Evolutionary conservation across 2,888 invertebrate species (phyloP).

Genomic region (Sialis fuliginosa): DNA sequence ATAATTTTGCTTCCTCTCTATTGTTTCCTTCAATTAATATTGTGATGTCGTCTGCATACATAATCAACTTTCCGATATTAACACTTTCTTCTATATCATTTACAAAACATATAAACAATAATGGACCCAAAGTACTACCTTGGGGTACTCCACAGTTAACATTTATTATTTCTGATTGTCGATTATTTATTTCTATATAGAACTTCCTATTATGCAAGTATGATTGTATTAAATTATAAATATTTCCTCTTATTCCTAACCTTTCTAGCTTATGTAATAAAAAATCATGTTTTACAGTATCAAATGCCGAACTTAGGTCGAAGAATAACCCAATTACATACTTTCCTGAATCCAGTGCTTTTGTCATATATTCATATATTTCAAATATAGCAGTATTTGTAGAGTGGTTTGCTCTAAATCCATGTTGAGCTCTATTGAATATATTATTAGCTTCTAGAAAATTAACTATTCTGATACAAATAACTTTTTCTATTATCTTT

Average conservation of each 20-base stretch:
- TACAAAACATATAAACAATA: neutral
- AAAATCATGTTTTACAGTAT: neutral
- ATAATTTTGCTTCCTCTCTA: neutral
- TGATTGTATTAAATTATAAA: neutral
- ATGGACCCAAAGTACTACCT: neutral
- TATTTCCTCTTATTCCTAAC: neutral
- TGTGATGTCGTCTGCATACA: too few species aligned
- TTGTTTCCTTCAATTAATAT: neutral
- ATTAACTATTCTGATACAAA: neutral
- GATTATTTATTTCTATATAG: neutral
- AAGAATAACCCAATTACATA: neutral
- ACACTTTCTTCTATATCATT: neutral
- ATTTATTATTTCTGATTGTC: neutral
- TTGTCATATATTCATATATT: neutral
- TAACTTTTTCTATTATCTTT: neutral
- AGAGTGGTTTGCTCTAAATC: neutral
- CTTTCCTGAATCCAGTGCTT: neutral
- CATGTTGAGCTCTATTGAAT: neutral
- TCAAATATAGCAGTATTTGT: neutral
- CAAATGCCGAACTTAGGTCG: neutral
- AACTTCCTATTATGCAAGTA: neutral
- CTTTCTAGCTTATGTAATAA: neutral
- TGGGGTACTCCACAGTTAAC: neutral
- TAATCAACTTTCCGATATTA: neutral
- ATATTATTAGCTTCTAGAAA: neutral